phyloP scores from a whole-genome alignment of 2,797 vertebrate species.

The Coracias cyanogaster region DNA sequence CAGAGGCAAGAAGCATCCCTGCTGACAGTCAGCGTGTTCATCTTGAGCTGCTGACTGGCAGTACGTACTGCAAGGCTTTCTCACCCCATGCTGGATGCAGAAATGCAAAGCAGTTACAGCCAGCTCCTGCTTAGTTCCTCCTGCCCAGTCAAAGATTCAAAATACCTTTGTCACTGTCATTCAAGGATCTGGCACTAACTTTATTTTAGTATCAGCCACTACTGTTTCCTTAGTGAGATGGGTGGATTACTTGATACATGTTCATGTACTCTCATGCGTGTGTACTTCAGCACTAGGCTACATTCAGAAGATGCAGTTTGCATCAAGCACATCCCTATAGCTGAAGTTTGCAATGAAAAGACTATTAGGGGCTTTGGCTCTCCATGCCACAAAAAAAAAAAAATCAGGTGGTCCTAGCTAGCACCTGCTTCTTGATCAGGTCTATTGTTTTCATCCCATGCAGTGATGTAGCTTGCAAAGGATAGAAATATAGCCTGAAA shows the following conservation, averaged over 20 bases:
- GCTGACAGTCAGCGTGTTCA: accelerated
- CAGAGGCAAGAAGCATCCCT: neutral
- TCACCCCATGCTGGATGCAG: neutral
- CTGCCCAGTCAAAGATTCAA: neutral
- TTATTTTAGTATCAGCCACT: neutral
- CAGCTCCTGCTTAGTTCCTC: neutral
- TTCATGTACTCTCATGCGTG: neutral
- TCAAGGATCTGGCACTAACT: neutral
- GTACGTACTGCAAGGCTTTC: neutral
- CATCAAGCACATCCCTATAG: neutral
- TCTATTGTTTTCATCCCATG: neutral
- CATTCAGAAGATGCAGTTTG: neutral
- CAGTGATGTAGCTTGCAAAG: neutral
- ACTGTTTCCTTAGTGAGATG: neutral
- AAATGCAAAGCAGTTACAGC: neutral
- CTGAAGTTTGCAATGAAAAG: neutral
- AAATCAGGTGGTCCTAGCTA: neutral
- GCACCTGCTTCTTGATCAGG: neutral
- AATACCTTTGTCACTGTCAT: neutral
- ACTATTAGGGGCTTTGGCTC: neutral
- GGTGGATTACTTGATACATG: neutral
- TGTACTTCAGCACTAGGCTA: neutral
- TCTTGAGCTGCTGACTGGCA: accelerated
- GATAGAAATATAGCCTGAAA: neutral
- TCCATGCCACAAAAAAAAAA: neutral